phyloP scores from a whole-genome alignment of 2,888 invertebrate genomes.

The Phoronis australis region DNA sequence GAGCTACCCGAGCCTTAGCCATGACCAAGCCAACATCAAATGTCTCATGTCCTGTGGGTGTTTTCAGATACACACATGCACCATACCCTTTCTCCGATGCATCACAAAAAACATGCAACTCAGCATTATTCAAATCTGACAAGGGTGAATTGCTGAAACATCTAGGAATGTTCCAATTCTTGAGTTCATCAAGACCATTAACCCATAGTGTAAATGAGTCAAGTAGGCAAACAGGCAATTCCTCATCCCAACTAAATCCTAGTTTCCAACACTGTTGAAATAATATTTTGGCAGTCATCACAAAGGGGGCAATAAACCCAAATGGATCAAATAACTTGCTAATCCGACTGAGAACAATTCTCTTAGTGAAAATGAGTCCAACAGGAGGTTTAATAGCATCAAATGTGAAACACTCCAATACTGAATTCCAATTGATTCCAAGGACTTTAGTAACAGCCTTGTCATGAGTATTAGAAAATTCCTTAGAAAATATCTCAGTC shows the following conservation, averaged over 20 bases:
- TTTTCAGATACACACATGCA: constrained; percentile 15
- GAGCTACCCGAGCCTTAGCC: constrained; percentile 20
- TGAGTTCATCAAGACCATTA: not conserved
- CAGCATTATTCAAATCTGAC: not conserved
- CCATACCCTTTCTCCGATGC: constrained; percentile 22
- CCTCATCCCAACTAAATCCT: constrained; percentile 22
- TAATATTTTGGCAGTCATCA: constrained; percentile 17
- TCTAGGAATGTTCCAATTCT: not conserved
- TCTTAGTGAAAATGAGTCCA: constrained; percentile 9
- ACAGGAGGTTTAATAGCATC: not conserved
- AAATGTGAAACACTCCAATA: constrained; percentile 11
- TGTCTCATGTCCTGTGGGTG: not conserved
- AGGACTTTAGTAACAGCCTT: constrained; percentile 4
- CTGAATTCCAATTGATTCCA: constrained; percentile 10
- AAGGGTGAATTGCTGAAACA: not conserved
- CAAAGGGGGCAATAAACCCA: constrained; percentile 15
- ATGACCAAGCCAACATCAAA: constrained; percentile 3
- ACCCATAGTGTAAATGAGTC: constrained; percentile 2
- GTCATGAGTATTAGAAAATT: not conserved
- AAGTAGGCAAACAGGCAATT: not conserved
- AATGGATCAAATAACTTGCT: constrained; percentile 18
- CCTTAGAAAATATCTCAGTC: not conserved
- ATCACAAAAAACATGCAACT: constrained; percentile 20
- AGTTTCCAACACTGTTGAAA: constrained; percentile 25
- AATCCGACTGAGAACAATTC: constrained; percentile 13